A percentile compares a stretch with the other conserved stretches of the same genome.
Conservation (phyloP, 2,888 invertebrate genomes). For the Atethmia centrago region DNA sequence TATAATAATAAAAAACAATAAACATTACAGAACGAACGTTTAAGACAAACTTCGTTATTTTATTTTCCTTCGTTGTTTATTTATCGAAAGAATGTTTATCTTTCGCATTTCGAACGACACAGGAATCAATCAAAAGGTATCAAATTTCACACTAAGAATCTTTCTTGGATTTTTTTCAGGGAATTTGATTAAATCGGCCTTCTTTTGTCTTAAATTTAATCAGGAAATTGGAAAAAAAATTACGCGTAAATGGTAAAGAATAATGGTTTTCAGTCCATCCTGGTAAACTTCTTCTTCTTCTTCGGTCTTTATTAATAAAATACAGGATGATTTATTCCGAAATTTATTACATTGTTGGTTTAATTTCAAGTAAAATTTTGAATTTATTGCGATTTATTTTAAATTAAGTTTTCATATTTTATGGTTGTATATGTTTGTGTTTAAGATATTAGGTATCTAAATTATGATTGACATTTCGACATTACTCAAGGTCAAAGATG, state of each 20-base stretch:
- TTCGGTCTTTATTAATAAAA: slow-evolving; percentile 52
- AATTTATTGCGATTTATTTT: slow-evolving; percentile 16
- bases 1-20: not conserved
- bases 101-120: slow-evolving; percentile 5
- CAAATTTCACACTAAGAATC: slow-evolving; percentile 18
- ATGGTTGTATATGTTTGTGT: not conserved
- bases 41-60: not conserved
- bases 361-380: slow-evolving; percentile 30
- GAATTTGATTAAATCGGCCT: slow-evolving; percentile 42
- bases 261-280: slow-evolving; percentile 37
- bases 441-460: not conserved
- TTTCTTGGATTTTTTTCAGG: slow-evolving; percentile 8
- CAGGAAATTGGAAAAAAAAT: slow-evolving; percentile 59
- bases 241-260: slow-evolving; percentile 48
- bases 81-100: slow-evolving; percentile 6
- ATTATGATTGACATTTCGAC: not conserved
- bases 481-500: not conserved
- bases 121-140: slow-evolving; percentile 27
- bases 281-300: slow-evolving; percentile 37
- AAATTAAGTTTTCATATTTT: not conserved
- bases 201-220: slow-evolving; percentile 44
- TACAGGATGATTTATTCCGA: slow-evolving; percentile 14
- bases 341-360: slow-evolving; percentile 27
- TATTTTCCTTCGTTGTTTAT: slow-evolving; percentile 14
- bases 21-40: slow-evolving; percentile 2